Evolutionary conservation across 2,113 vertebrate genomes (phyloP).

Genomic region (Numida meleagris): DNA sequence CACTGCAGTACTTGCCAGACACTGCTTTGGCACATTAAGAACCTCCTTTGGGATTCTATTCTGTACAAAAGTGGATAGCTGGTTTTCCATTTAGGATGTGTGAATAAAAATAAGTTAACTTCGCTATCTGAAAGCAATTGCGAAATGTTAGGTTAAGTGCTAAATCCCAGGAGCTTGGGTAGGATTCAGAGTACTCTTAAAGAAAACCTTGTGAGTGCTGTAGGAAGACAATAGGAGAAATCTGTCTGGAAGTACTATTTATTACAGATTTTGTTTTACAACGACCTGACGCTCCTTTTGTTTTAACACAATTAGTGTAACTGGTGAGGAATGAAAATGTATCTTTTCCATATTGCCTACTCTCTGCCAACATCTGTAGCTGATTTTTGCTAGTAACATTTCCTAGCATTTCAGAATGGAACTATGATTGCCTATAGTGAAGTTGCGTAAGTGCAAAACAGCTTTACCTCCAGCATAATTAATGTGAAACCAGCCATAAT

Average conservation of each 20-base stretch:
- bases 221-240: not conserved
- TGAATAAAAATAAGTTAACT: not conserved
- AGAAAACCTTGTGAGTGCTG: not conserved
- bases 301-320: not conserved
- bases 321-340: not conserved
- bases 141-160: not conserved
- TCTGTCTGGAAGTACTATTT: not conserved
- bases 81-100: not conserved
- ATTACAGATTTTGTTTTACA: not conserved
- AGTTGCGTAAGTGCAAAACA: not conserved
- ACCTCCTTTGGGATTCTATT: not conserved
- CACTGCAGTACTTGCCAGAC: not conserved
- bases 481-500: not conserved
- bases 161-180: not conserved
- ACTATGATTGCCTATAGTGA: not conserved
- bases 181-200: not conserved
- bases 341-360: not conserved
- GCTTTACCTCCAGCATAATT: slow-evolving; percentile 1
- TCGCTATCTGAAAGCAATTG: not conserved
- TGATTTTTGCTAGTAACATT: not conserved
- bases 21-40: not conserved
- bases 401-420: not conserved
- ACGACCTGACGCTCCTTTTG: not conserved
- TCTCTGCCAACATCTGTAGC: not conserved
- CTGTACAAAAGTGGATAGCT: not conserved